Percentiles rank a stretch among this genome's conserved stretches.
Evolutionary conservation across 2,888 invertebrate genomes (phyloP).

Genomic region (Dolichomitus sp.): DNA sequence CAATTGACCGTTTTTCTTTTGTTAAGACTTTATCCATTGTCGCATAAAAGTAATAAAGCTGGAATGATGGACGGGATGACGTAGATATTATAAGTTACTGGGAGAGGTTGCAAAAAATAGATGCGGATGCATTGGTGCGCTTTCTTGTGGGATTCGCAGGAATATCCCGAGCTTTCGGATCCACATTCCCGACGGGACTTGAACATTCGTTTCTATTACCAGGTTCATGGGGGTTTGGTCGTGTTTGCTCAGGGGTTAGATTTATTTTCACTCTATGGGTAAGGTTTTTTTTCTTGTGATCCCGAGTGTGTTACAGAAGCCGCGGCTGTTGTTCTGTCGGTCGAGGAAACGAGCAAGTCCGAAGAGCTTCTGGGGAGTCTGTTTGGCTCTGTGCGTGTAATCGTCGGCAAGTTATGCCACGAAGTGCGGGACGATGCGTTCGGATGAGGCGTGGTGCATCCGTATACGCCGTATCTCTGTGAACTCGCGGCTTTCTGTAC

Average conservation of each 20-base stretch:
- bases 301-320: constrained; percentile 77
- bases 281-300: constrained; percentile 83
- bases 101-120: constrained; percentile 4
- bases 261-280: constrained; percentile 85
- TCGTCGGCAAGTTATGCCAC: constrained; percentile 60
- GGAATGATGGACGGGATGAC: background rate
- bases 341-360: constrained; percentile 20
- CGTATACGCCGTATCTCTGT: constrained; percentile 51
- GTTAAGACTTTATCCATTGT: background rate
- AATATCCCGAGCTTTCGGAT: background rate
- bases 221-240: constrained; percentile 66
- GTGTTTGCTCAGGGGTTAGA: constrained; percentile 78
- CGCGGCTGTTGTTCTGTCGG: constrained; percentile 59
- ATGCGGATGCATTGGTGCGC: background rate
- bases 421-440: constrained; percentile 21
- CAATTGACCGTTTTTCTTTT: background rate
- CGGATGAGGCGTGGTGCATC: constrained; percentile 55
- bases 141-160: background rate
- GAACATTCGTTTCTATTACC: constrained; percentile 81
- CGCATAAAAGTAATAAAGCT: background rate
- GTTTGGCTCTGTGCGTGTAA: constrained; percentile 50
- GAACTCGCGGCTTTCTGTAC: constrained; percentile 44
- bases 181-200: constrained; percentile 56
- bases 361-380: constrained; percentile 1
- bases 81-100: background rate